These are phyloP conservation scores for Sibirionetta formosa DNA, from an alignment of 2,797 vertebrate genomes.

Conservation along the genomic window DNA sequence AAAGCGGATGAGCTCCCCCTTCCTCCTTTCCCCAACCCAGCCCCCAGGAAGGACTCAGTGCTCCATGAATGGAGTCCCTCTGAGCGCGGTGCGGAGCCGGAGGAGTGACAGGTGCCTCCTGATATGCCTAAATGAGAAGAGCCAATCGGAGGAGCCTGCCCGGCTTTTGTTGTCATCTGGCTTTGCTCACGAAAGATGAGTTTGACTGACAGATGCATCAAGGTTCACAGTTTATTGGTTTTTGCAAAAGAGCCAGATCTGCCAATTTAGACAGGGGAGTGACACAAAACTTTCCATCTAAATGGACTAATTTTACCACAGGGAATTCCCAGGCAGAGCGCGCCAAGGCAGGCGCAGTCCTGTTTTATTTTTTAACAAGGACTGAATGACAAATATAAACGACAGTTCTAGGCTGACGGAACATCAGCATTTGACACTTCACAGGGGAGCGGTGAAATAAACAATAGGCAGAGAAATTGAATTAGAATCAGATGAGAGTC, in stretches of 20 bases:
- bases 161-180: constrained; percentile 92
- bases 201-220: constrained; percentile 94
- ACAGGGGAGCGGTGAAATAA: constrained; percentile 90
- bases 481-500: constrained; percentile 87
- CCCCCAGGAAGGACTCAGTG: constrained; percentile 53
- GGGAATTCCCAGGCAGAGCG: constrained; percentile 91
- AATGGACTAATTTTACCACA: constrained; percentile 95
- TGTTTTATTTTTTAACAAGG: constrained; percentile 92
- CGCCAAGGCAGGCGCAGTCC: constrained; percentile 84
- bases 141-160: constrained; percentile 88
- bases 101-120: constrained; percentile 93
- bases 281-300: constrained; percentile 97
- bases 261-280: constrained; percentile 96
- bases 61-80: constrained; percentile 77
- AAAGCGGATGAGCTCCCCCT: constrained; percentile 26
- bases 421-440: constrained; percentile 93
- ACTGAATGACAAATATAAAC: constrained; percentile 94
- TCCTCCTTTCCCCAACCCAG: constrained; percentile 8
- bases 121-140: constrained; percentile 93
- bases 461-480: constrained; percentile 91
- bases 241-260: constrained; percentile 93
- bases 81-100: constrained; percentile 81
- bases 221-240: constrained; percentile 97
- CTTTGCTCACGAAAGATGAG: constrained; percentile 88
- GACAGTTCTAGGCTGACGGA: constrained; percentile 90